Evolutionary conservation across 64 coral and sea anemone species (phyloP).

Genomic region (Porites australiensis): DNA sequence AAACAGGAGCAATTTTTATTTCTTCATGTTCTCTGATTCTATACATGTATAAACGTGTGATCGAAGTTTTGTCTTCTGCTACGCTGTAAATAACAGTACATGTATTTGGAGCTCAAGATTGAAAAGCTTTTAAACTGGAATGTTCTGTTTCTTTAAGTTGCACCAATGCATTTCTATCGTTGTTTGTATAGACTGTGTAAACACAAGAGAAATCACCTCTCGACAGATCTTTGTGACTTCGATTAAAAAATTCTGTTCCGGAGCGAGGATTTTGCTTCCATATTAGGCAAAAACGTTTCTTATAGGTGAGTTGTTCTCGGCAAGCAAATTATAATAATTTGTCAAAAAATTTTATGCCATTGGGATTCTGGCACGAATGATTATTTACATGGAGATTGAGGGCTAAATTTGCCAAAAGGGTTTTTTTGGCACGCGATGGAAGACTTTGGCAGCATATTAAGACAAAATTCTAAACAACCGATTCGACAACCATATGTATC

Average conservation of each 20-base stretch:
- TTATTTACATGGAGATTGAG: neutral
- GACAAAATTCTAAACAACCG: neutral
- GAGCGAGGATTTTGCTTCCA: conserved; percentile 22
- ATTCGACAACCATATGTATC: no score
- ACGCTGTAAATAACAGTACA: no score
- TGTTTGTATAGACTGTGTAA: conserved; percentile 35
- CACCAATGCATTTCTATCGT: neutral
- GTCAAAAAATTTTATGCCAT: neutral
- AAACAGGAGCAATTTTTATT: neutral
- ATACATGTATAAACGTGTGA: neutral
- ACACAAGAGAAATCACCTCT: neutral
- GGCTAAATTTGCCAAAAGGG: neutral
- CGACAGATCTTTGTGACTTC: neutral
- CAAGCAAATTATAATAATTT: neutral
- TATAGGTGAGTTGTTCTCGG: conserved; percentile 19
- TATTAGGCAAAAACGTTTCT: conserved; percentile 31
- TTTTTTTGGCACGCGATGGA: neutral
- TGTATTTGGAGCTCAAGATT: neutral
- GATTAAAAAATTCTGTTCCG: conserved; percentile 47
- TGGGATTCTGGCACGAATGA: neutral
- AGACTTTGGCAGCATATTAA: neutral
- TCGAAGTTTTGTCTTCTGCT: neutral
- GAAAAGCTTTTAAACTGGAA: neutral
- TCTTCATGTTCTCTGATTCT: neutral
- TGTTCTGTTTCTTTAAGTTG: conserved; percentile 2